Evolutionary conservation across 2,113 vertebrate species (phyloP).

Genomic region (Brachypodius melanocephalos): DNA sequence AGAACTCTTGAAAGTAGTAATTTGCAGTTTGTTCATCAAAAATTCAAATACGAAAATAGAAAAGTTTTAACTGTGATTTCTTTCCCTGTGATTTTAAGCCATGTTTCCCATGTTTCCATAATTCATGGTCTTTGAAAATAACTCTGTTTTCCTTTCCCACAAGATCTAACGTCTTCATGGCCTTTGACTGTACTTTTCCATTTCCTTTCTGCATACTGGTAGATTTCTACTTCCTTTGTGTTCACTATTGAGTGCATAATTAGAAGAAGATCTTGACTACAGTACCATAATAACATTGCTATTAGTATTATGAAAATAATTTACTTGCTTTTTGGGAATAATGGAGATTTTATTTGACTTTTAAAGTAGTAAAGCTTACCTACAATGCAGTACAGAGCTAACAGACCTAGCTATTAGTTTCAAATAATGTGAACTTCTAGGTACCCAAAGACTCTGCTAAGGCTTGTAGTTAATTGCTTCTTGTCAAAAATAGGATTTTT

Average conservation of each 20-base stretch:
- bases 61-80: not conserved
- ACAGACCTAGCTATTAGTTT: not conserved
- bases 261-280: not conserved
- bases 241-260: not conserved
- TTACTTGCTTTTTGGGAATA: not conserved
- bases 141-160: not conserved
- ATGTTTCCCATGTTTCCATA: not conserved
- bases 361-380: not conserved
- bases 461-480: not conserved
- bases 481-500: not conserved
- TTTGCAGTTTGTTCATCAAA: not conserved
- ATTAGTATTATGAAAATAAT: conserved; percentile 6
- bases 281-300: not conserved
- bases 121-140: not conserved
- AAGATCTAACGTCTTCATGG: not conserved
- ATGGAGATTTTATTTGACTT: not conserved
- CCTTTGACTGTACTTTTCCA: not conserved
- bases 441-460: not conserved
- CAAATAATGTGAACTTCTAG: not conserved
- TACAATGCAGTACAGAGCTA: not conserved
- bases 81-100: not conserved
- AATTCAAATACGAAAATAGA: not conserved
- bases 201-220: not conserved
- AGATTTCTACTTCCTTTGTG: not conserved
- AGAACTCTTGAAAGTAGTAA: not conserved